Evolutionary conservation across 2,888 invertebrate genomes (phyloP).

Genomic region (Tuta absoluta): DNA sequence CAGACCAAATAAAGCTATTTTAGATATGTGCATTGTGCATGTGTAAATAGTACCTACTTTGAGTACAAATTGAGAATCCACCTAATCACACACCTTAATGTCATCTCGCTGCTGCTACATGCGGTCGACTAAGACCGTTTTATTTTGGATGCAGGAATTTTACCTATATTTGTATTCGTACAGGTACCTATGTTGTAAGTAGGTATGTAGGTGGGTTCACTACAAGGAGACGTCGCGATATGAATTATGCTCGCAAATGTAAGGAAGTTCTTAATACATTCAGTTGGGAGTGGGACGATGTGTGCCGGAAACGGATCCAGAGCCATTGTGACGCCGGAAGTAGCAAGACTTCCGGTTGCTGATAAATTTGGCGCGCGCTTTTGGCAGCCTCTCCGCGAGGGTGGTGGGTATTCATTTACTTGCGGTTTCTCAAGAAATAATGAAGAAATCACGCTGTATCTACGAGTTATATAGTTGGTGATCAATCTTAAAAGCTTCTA

Average conservation of each 20-base stretch:
- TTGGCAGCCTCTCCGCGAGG: slow-evolving; percentile 54
- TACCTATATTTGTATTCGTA: too few species aligned
- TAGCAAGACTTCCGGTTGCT: slow-evolving; percentile 72
- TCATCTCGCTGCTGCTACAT: too few species aligned
- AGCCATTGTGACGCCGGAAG: slow-evolving; percentile 76
- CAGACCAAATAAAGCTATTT: too few species aligned
- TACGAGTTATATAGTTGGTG: too few species aligned
- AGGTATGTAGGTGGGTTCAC: not conserved
- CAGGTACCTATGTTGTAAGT: not conserved
- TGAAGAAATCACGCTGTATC: not conserved
- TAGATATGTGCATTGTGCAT: too few species aligned
- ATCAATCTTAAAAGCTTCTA: too few species aligned
- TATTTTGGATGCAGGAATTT: too few species aligned
- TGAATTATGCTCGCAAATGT: slow-evolving; percentile 34
- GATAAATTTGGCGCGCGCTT: slow-evolving; percentile 63
- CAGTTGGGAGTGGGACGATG: slow-evolving; percentile 50
- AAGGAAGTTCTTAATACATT: slow-evolving; percentile 62
- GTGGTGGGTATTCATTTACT: slow-evolving; percentile 19
- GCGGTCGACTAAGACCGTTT: not conserved
- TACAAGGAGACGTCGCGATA: slow-evolving; percentile 14
- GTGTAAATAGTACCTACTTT: too few species aligned
- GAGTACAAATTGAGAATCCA: too few species aligned
- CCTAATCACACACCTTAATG: too few species aligned
- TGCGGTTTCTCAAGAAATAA: slow-evolving; percentile 3
- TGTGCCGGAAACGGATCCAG: slow-evolving; percentile 69